Evolutionary conservation across 2,113 vertebrate genomes (phyloP).

Genomic region (Phainopepla nitens): DNA sequence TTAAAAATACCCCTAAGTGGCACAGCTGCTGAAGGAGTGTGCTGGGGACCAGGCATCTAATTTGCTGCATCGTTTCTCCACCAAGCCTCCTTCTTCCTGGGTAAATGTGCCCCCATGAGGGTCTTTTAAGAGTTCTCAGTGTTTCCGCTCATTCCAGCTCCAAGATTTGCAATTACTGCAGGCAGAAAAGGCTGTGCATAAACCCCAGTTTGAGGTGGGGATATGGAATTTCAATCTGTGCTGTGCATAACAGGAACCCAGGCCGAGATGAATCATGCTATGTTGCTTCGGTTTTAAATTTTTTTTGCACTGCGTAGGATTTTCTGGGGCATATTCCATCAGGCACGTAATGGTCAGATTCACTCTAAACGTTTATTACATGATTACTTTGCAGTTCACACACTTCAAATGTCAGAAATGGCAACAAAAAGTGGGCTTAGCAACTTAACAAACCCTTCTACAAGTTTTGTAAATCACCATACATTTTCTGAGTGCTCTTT

Average conservation of each 20-base stretch:
- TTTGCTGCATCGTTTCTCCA: not conserved
- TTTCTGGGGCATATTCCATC: conserved; percentile 55
- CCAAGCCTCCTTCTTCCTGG: not conserved
- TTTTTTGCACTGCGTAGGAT: conserved; percentile 46
- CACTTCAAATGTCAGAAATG: not conserved
- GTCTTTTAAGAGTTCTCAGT: not conserved
- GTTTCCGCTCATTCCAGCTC: not conserved
- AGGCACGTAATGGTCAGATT: not conserved
- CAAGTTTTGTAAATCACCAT: not conserved
- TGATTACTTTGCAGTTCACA: not conserved
- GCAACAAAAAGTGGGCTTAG: not conserved
- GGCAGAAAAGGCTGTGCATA: not conserved
- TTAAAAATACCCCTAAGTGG: not conserved
- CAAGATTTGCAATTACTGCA: not conserved
- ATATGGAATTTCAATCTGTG: conserved; percentile 54
- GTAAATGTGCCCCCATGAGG: not conserved
- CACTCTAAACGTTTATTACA: not conserved
- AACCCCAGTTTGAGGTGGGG: conserved; percentile 30
- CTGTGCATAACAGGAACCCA: conserved; percentile 57
- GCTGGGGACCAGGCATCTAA: not conserved
- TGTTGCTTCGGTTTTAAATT: not conserved
- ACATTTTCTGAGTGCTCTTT: not conserved
- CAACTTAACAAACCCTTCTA: not conserved
- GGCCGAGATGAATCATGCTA: conserved; percentile 49
- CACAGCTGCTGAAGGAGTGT: not conserved